Evolutionary conservation across 2,113 vertebrate species (phyloP), one percentile per base, ranked within the genome.

Genomic region (Mesocricetus auratus): DNA sequence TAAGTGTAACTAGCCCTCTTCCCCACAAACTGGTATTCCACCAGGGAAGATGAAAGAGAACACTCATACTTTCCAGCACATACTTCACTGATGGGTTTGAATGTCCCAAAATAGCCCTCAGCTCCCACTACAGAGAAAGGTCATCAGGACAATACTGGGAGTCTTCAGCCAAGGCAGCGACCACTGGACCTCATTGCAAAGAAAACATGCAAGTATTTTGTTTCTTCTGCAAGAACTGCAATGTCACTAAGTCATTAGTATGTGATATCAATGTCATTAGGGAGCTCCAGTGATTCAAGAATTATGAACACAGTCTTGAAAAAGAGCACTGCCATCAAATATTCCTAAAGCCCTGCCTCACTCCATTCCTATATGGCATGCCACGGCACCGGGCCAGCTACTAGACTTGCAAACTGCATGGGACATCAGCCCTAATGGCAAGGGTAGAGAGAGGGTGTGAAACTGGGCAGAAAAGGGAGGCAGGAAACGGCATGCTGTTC

Each of bases 231-330:
- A 79, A 81, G 31, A 93, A 78, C 2, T 29, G 24, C 9, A 79
- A 86, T 69, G 60, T 5, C 62, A 92, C 88, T 85, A 91, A 86
- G 87, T 90, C 64, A 71, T 81, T 88, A 78, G 33, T 42, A 36
- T 90, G 56, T 87, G 91, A 75, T 79, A 42, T 58, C 42, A 86
- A 0, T 42, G n/a, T 81, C 31, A 93, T 31, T 62, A 82, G 33
- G 33, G 56, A 93, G 24, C 31, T 33, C 71, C 42, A 97, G 92
- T 33, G 85, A 15, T n/a, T 77, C 50, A 11, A 87, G 29, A 58
- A 26, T 9, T 75, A 56, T 75, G 29, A 39, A 87, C 86, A 89
- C 6, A 62, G 24, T 15, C 60, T 10, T 45, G 19, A 79, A 89
- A n/a, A 74, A 69, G 42, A 77, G 6, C 24, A 58, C 45, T 58